These are phyloP conservation scores for Liolophura sinensis DNA, from an alignment of 1,140 invertebrate genomes.

Conservation along the genomic window DNA sequence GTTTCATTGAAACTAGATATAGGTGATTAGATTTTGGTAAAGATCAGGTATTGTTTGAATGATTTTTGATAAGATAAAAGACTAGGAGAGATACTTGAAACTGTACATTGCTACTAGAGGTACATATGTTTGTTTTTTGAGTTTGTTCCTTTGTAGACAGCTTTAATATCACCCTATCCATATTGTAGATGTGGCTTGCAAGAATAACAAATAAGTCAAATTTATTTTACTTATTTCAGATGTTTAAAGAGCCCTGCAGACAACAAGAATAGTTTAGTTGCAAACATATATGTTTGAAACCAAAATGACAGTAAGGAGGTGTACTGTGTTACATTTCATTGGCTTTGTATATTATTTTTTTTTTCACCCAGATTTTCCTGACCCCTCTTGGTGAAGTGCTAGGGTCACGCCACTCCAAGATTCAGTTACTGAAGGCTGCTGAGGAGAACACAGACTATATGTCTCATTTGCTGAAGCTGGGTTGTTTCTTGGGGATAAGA, in stretches of 20 bases:
- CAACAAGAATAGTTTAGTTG: neutral
- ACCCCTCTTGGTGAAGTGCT: constrained; percentile 51
- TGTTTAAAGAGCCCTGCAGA: neutral
- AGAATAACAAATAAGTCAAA: no score
- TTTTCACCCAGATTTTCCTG: constrained; percentile 45
- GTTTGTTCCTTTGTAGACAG: no score
- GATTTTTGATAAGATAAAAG: no score
- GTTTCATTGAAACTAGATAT: neutral
- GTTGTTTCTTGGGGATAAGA: constrained; percentile 44
- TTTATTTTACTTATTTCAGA: no score
- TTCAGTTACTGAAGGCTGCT: constrained; percentile 24
- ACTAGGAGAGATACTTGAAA: no score
- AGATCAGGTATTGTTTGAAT: neutral
- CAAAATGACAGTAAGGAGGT: neutral
- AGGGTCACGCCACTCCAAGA: constrained; percentile 49
- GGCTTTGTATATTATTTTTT: neutral
- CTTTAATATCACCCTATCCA: no score
- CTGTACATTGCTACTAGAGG: no score
- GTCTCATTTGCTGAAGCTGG: constrained; percentile 32
- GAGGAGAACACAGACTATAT: constrained; percentile 13
- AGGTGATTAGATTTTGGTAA: neutral
- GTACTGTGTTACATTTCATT: neutral
- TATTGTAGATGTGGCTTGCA: no score
- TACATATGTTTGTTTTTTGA: no score
- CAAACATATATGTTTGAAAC: neutral